Conservation (phyloP, 2,888 invertebrate species). For the Chrysotoxum bicinctum region DNA sequence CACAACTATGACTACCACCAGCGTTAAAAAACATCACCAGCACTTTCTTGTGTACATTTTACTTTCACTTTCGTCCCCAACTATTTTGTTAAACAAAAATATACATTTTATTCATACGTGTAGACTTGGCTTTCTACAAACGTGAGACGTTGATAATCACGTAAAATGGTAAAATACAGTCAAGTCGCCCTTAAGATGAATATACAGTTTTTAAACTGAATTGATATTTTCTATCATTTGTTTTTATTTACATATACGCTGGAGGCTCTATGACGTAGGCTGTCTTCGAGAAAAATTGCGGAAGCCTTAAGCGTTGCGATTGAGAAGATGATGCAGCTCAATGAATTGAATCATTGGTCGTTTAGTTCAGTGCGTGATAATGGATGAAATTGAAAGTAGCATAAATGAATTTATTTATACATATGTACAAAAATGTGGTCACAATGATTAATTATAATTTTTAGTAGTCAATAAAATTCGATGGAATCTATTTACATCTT, state of each 20-base stretch:
- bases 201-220: neutral
- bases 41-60: constrained; percentile 65
- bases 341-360: constrained; percentile 59
- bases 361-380: constrained; percentile 50
- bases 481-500: constrained; percentile 1
- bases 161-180: constrained; percentile 32
- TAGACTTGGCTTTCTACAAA: constrained; percentile 58
- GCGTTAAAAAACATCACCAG: neutral
- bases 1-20: neutral
- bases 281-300: constrained; percentile 14
- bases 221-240: neutral
- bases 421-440: constrained; percentile 47
- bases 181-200: neutral
- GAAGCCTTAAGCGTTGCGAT: constrained; percentile 37
- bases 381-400: constrained; percentile 47
- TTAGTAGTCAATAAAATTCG: constrained; percentile 27
- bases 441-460: neutral
- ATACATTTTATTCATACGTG: constrained; percentile 27
- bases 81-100: constrained; percentile 9
- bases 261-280: neutral
- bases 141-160: constrained; percentile 60
- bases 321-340: constrained; percentile 51
- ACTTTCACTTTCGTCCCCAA: constrained; percentile 61
- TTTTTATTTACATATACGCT: neutral
- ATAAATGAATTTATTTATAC: neutral